Evolutionary conservation across 2,113 vertebrate species (phyloP).

Genomic region (Psittacula cyanocephala): DNA sequence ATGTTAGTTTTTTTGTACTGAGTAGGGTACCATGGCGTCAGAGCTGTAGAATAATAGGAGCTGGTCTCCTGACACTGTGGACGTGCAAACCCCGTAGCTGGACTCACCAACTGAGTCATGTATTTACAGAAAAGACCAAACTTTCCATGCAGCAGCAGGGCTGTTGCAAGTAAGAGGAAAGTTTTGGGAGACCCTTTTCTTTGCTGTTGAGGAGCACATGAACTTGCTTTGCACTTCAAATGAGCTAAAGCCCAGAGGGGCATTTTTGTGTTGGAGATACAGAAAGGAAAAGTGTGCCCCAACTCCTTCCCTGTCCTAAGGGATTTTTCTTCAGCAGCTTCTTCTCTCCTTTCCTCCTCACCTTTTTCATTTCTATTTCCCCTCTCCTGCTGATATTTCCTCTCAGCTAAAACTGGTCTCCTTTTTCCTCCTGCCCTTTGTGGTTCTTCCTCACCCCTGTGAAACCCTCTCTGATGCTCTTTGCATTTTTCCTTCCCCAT

Average conservation of each 20-base stretch:
- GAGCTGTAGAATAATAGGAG: neutral
- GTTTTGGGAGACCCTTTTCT: neutral
- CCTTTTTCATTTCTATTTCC: neutral
- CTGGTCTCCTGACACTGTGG: neutral
- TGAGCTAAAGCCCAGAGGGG: neutral
- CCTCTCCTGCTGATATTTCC: neutral
- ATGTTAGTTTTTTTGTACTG: neutral
- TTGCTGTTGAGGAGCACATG: neutral
- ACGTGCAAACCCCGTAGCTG: neutral
- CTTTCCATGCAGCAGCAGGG: neutral
- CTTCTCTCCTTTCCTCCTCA: neutral
- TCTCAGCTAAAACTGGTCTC: neutral
- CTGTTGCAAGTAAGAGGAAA: neutral
- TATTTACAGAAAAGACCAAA: neutral
- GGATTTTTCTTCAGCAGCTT: neutral
- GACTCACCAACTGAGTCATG: neutral
- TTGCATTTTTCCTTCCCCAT: neutral
- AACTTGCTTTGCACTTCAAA: neutral
- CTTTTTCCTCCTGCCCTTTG: neutral
- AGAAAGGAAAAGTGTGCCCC: accelerated
- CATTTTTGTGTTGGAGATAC: neutral
- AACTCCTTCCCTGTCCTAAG: neutral
- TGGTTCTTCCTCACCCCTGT: neutral
- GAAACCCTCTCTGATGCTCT: neutral
- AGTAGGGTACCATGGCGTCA: neutral